Evolutionary conservation across 2,797 vertebrate species (phyloP).

Genomic region (Dromococcyx pavoninus): DNA sequence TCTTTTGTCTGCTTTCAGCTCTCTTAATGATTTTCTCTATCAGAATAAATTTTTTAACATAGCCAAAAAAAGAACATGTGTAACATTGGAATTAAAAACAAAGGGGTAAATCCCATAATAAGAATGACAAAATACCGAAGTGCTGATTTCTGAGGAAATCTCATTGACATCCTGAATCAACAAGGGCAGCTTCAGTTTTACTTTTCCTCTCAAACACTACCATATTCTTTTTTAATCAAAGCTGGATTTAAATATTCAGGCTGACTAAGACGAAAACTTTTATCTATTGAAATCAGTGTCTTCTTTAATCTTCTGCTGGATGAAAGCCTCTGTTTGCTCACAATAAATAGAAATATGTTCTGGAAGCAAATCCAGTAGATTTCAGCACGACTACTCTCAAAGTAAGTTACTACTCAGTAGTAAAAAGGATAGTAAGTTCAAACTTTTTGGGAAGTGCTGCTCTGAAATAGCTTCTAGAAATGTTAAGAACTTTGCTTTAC

Average conservation of each 20-base stretch:
- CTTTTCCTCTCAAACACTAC: background rate
- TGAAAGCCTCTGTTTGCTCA: background rate
- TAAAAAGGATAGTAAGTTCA: background rate
- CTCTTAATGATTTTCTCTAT: constrained; percentile 4
- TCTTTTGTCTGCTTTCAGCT: background rate
- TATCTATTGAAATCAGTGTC: background rate
- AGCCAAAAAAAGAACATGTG: background rate
- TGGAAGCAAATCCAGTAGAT: background rate
- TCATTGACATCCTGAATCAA: background rate
- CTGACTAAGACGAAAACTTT: background rate
- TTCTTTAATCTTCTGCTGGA: background rate
- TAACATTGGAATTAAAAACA: background rate
- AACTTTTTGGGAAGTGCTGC: background rate
- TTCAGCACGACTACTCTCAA: background rate
- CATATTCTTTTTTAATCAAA: background rate
- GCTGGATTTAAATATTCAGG: background rate
- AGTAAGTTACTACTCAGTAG: background rate
- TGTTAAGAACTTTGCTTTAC: constrained; percentile 37
- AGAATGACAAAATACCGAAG: constrained; percentile 8
- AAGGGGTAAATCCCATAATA: background rate
- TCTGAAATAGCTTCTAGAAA: constrained; percentile 43
- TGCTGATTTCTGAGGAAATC: background rate
- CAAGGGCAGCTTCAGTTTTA: background rate
- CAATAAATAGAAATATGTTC: background rate
- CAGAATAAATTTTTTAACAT: background rate